A percentile compares a stretch with the other conserved stretches of the same genome.
Evolutionary conservation across 2,888 invertebrate species (phyloP).

Genomic region (Dione juno): DNA sequence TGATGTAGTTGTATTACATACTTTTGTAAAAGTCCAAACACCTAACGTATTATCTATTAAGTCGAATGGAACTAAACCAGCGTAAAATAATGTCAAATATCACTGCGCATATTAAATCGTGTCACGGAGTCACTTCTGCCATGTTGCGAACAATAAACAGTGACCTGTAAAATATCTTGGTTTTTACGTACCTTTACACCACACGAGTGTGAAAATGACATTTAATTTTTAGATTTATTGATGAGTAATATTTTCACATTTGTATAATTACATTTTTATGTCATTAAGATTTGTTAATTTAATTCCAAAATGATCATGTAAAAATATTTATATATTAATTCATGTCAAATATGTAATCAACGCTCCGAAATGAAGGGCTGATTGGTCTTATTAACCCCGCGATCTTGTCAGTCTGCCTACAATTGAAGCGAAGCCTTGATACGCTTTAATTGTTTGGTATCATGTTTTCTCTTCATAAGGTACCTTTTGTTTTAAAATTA

Average conservation of each 20-base stretch:
- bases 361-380: constrained; percentile 67
- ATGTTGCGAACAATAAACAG: constrained; percentile 15
- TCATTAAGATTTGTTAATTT: neutral
- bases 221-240: neutral
- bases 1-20: no score
- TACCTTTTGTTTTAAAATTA: constrained; percentile 1
- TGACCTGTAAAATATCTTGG: constrained; percentile 21
- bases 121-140: constrained; percentile 1
- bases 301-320: no score
- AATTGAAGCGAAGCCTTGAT: constrained; percentile 74
- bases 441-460: constrained; percentile 70
- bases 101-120: constrained; percentile 15
- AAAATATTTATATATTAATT: neutral
- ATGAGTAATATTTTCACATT: neutral
- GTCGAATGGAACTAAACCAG: neutral
- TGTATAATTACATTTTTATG: neutral
- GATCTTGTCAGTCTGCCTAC: constrained; percentile 67
- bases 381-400: constrained; percentile 73
- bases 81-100: constrained; percentile 21
- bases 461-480: constrained; percentile 55
- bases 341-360: constrained; percentile 53
- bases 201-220: constrained; percentile 13
- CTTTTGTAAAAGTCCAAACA: no score
- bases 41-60: neutral
- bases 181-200: constrained; percentile 8